phyloP scores from a whole-genome alignment of 2,888 invertebrate species.

The Agapostemon virescens region DNA sequence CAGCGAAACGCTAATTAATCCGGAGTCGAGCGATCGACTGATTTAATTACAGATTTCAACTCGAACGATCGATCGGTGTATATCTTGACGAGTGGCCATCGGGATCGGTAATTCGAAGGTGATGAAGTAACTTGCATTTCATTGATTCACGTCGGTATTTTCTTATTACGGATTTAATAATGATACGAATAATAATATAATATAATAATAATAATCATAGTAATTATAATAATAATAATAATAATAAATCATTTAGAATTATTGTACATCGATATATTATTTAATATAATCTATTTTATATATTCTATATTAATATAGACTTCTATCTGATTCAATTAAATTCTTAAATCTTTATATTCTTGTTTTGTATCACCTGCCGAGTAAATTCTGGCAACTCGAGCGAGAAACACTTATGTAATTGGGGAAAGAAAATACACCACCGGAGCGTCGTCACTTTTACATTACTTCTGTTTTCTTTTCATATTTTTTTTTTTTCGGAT shows the following conservation, averaged over 20 bases:
- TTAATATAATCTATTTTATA: slow-evolving; percentile 79
- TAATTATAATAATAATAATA: slow-evolving; percentile 69
- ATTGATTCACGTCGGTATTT: slow-evolving; percentile 58
- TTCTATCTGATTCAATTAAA: slow-evolving; percentile 76
- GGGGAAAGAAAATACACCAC: slow-evolving; percentile 57
- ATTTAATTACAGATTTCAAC: neutral
- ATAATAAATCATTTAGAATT: slow-evolving; percentile 78
- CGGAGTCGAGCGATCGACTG: neutral
- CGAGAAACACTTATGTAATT: slow-evolving; percentile 73
- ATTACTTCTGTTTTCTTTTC: neutral
- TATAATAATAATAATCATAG: slow-evolving; percentile 72
- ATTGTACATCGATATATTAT: slow-evolving; percentile 80
- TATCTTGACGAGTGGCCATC: neutral
- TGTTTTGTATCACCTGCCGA: slow-evolving; percentile 74
- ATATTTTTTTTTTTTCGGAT: neutral
- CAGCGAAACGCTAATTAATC: neutral
- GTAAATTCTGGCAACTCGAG: slow-evolving; percentile 73
- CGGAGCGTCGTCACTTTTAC: slow-evolving; percentile 50
- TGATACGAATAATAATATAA: slow-evolving; percentile 55
- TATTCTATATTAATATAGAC: slow-evolving; percentile 79
- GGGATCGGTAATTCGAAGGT: slow-evolving; percentile 38
- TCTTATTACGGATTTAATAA: slow-evolving; percentile 61
- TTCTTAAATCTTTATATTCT: slow-evolving; percentile 70
- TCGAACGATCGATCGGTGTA: neutral
- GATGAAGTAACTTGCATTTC: slow-evolving; percentile 54